These are phyloP conservation scores for Drosophila carrolli DNA, from an alignment of 1,140 invertebrate genomes.

Conservation along the genomic window DNA sequence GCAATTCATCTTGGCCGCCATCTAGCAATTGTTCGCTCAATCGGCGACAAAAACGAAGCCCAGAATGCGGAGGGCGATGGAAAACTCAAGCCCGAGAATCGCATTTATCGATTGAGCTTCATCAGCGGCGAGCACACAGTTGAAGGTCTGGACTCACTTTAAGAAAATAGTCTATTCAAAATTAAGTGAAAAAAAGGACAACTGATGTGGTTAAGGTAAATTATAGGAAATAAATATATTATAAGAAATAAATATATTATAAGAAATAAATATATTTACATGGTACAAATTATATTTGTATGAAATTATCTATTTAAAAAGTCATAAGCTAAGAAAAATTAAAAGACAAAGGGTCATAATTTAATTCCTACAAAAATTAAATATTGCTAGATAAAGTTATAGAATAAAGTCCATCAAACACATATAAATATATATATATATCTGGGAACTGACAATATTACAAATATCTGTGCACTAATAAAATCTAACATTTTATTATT, in stretches of 20 bases:
- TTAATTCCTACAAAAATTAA: too few species aligned
- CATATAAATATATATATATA: too few species aligned
- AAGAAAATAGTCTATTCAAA: background rate
- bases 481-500: too few species aligned
- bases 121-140: conserved; percentile 49
- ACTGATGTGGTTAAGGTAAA: too few species aligned
- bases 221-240: background rate
- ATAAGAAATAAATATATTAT: background rate
- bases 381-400: too few species aligned
- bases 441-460: too few species aligned
- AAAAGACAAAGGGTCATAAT: too few species aligned
- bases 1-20: conserved; percentile 73
- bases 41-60: conserved; percentile 69
- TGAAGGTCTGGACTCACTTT: conserved; percentile 22
- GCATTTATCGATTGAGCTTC: conserved; percentile 71
- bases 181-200: background rate
- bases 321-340: background rate
- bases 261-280: background rate
- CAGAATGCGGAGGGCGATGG: conserved; percentile 12
- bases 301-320: background rate
- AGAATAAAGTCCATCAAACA: too few species aligned
- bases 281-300: too few species aligned
- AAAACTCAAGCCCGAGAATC: conserved; percentile 35
- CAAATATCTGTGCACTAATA: too few species aligned
- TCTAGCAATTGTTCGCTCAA: conserved; percentile 75